Conservation (phyloP, 1,140 invertebrate genomes). For the Berghia stephanieae region DNA sequence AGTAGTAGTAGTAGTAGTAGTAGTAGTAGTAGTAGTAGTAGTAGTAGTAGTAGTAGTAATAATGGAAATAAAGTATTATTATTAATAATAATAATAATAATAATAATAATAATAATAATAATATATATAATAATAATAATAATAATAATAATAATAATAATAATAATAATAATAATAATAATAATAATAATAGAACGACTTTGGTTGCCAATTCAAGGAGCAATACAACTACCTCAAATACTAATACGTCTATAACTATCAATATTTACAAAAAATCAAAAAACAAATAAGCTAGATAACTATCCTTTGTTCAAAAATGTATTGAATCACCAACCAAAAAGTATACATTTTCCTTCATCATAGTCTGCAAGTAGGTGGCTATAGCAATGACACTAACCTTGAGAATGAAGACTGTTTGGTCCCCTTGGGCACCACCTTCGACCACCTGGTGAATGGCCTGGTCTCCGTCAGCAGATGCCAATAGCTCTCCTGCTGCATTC, state of each 20-base stretch:
- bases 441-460: constrained; percentile 38
- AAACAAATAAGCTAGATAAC: background rate
- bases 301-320: background rate
- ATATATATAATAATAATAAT: background rate
- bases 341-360: background rate
- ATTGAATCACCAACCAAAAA: background rate
- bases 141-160: background rate
- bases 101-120: background rate
- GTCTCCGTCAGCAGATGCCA: constrained; percentile 31
- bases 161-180: background rate
- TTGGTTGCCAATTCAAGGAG: background rate
- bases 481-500: constrained; percentile 44
- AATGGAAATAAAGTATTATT: no score
- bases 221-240: background rate
- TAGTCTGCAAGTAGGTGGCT: no score
- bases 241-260: background rate
- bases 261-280: background rate
- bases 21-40: no score
- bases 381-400: constrained; percentile 45
- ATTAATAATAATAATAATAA: no score
- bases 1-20: no score
- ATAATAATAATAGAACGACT: background rate
- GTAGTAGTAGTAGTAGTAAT: no score
- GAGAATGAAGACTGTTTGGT: constrained; percentile 57
- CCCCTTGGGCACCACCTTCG: constrained; percentile 39